Evolutionary conservation across 2,797 vertebrate species (phyloP).

Genomic region (Rhodeus uyekii): DNA sequence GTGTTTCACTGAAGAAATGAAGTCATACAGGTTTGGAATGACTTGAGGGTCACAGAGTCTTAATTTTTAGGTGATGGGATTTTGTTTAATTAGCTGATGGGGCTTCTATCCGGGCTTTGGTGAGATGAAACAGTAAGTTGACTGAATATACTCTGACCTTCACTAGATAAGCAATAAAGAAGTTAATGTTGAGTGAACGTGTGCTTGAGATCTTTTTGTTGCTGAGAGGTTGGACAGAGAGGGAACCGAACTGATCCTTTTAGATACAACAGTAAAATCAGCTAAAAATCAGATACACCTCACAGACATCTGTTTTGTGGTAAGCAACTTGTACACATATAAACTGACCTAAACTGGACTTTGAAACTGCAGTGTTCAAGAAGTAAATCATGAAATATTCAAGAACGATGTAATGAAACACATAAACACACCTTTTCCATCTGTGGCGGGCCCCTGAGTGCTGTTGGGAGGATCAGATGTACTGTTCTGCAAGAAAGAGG

Average conservation of each 20-base stretch:
- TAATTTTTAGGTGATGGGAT: too few relatives aligned
- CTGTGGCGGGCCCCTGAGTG: constrained; percentile 24
- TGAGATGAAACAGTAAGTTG: not conserved
- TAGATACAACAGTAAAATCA: not conserved
- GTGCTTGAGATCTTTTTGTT: not conserved
- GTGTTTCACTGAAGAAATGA: too few relatives aligned
- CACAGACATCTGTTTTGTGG: not conserved
- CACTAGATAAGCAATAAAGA: not conserved
- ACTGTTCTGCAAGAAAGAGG: constrained; percentile 33
- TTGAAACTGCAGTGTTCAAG: not conserved
- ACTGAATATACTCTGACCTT: constrained; percentile 1
- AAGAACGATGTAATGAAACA: not conserved
- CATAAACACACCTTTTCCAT: constrained; percentile 33
- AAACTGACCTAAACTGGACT: not conserved
- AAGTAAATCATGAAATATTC: not conserved
- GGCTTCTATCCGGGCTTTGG: not conserved
- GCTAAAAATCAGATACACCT: not conserved
- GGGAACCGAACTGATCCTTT: not conserved
- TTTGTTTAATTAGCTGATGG: not conserved
- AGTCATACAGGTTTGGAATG: too few relatives aligned
- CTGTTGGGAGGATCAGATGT: constrained; percentile 28
- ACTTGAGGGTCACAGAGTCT: too few relatives aligned
- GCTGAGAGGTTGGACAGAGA: not conserved
- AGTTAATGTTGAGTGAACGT: not conserved
- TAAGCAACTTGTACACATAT: constrained; percentile 7